Conservation (phyloP, 2,113 vertebrate genomes). For the Clarias batrachus region DNA sequence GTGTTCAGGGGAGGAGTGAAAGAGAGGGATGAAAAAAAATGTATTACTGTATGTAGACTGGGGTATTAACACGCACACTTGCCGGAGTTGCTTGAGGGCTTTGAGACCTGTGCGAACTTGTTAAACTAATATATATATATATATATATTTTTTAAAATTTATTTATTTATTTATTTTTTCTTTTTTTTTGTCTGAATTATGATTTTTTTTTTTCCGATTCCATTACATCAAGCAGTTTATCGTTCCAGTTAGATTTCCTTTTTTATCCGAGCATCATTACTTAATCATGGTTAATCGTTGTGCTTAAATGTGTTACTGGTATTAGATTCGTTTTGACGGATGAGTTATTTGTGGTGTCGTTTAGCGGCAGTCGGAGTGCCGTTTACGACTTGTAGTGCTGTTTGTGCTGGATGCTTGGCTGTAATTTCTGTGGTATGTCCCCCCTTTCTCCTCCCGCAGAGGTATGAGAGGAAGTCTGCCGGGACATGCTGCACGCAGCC, state of each 20-base stretch:
- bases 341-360: conserved; percentile 8
- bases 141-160: no score
- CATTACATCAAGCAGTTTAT: background rate
- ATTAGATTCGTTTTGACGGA: no score
- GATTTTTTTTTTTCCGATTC: background rate
- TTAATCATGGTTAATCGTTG: background rate
- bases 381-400: conserved; percentile 41
- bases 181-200: background rate
- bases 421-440: conserved; percentile 67
- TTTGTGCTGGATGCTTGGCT: conserved; percentile 52
- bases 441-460: conserved; percentile 51
- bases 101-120: no score
- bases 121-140: no score
- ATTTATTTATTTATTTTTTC: background rate
- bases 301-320: background rate
- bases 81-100: no score
- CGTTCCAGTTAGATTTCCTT: background rate
- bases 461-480: conserved; percentile 76
- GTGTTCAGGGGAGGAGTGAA: no score
- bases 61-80: no score
- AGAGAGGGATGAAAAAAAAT: no score
- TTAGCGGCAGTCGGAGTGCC: conserved; percentile 9
- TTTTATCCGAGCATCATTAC: background rate
- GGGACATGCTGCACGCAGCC: conserved; percentile 79
- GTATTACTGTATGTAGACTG: no score